phyloP scores from a whole-genome alignment of 2,888 invertebrate genomes.

The Pycnomerus fuliginosus region DNA sequence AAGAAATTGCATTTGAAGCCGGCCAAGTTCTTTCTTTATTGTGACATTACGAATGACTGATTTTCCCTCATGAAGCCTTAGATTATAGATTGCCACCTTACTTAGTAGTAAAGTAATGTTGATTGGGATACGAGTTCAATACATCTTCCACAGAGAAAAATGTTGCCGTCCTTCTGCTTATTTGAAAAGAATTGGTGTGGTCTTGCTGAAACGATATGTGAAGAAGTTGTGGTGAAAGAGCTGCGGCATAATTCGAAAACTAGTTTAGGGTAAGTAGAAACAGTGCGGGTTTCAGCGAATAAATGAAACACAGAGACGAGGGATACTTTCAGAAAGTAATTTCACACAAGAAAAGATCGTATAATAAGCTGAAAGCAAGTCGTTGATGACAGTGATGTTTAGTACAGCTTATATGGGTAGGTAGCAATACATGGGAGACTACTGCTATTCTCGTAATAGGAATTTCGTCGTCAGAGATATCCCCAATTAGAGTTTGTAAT shows the following conservation, averaged over 20 bases:
- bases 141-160: no score
- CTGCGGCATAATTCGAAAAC: slow-evolving; percentile 22
- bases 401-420: slow-evolving; percentile 10
- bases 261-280: slow-evolving; percentile 19
- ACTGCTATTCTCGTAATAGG: slow-evolving; percentile 32
- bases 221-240: not conserved
- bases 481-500: slow-evolving; percentile 39
- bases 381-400: slow-evolving; percentile 22
- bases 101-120: no score
- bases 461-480: slow-evolving; percentile 35
- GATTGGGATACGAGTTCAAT: no score
- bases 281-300: slow-evolving; percentile 17
- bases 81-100: no score
- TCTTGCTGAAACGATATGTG: slow-evolving; percentile 14
- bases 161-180: no score
- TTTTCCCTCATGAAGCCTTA: no score
- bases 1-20: no score
- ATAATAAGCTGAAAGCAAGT: slow-evolving; percentile 28
- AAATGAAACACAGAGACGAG: slow-evolving; percentile 17
- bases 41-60: no score
- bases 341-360: slow-evolving; percentile 35
- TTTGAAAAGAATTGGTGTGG: no score
- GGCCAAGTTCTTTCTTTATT: no score
- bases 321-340: slow-evolving; percentile 33
- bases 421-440: slow-evolving; percentile 9